These are phyloP conservation scores for Eutrigla gurnardus DNA, from an alignment of 2,797 vertebrate genomes.

Conservation along the genomic window DNA sequence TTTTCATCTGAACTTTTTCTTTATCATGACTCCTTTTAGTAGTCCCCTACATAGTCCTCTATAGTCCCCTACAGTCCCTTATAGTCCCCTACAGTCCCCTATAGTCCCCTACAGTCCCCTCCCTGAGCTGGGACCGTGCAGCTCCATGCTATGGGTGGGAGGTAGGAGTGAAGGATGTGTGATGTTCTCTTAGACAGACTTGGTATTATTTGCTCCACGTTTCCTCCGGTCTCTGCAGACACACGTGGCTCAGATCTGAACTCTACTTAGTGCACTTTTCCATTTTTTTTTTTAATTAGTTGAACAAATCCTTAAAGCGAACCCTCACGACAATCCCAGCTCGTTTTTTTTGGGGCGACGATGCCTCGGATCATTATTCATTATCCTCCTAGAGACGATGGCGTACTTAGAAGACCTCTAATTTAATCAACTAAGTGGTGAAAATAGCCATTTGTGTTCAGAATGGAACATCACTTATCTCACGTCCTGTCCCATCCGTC, in stretches of 20 bases:
- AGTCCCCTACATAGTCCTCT: too few species aligned
- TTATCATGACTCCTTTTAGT: too few species aligned
- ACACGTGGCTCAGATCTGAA: neutral
- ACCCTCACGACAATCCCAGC: neutral
- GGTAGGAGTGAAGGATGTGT: too few species aligned
- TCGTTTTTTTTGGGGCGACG: neutral
- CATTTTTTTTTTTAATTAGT: neutral
- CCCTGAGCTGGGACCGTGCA: too few species aligned
- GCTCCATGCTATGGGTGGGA: too few species aligned
- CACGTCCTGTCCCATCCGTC: conserved; percentile 36
- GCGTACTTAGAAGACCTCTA: conserved; percentile 34
- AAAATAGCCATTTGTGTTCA: conserved; percentile 35
- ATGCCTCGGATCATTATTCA: conserved; percentile 19
- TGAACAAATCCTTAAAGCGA: neutral
- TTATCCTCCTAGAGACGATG: conserved; percentile 37
- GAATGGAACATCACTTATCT: conserved; percentile 49
- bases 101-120: too few species aligned
- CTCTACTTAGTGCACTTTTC: neutral
- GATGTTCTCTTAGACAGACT: too few species aligned
- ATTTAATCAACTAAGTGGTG: conserved; percentile 46
- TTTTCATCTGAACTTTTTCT: too few species aligned
- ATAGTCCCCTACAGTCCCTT: too few species aligned
- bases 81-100: too few species aligned
- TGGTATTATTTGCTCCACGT: too few species aligned
- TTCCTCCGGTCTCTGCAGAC: too few species aligned